Percentiles rank a stretch among this genome's conserved stretches.
Conservation (phyloP, 2,797 vertebrate genomes). For the Allenopithecus nigroviridis region DNA sequence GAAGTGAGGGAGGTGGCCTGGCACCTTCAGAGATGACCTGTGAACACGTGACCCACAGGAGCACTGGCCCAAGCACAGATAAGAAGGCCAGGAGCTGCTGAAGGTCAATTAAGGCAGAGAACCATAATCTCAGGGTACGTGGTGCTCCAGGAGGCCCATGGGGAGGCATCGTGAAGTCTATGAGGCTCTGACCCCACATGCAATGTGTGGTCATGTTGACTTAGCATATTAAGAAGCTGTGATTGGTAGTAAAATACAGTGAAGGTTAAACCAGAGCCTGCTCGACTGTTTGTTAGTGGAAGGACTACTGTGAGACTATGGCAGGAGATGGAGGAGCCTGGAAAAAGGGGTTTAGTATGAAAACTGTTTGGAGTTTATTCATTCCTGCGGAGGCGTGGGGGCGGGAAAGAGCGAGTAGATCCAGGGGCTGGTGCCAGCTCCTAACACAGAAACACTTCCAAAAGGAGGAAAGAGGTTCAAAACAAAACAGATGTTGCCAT, state of each 20-base stretch:
- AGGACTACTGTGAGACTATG: not conserved
- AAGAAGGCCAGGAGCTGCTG: not conserved
- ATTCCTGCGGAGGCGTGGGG: not conserved
- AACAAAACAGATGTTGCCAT: rapidly evolving
- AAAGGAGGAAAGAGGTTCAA: not conserved
- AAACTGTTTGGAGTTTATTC: not conserved
- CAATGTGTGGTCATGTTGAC: not conserved
- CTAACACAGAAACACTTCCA: not conserved
- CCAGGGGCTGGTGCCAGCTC: not conserved
- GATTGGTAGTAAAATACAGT: not conserved
- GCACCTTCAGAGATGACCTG: not conserved
- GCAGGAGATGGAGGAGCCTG: not conserved
- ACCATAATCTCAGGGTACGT: not conserved
- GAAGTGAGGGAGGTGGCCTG: not conserved
- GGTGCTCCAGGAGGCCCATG: not conserved
- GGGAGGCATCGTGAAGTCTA: not conserved
- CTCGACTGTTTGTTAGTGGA: not conserved
- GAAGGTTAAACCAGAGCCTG: not conserved
- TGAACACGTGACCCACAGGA: not conserved
- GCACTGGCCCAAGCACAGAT: not conserved
- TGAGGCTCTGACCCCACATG: not conserved
- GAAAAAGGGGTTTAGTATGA: not conserved
- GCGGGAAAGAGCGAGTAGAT: not conserved
- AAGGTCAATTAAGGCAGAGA: not conserved
- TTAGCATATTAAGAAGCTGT: not conserved